phyloP scores from a whole-genome alignment of 2,888 invertebrate species.

The Micoletzkya japonica region DNA sequence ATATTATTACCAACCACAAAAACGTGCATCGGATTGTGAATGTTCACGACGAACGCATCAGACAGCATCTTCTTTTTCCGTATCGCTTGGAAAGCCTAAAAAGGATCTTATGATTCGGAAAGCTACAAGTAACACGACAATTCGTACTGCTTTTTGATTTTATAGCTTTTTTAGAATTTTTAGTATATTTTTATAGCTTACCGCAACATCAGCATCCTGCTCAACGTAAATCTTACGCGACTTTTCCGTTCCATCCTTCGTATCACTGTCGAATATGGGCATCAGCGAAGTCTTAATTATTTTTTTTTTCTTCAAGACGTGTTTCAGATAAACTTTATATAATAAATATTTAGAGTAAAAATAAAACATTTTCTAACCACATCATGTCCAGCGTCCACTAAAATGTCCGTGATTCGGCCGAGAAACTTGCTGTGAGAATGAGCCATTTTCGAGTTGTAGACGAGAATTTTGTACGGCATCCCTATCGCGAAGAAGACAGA shows the following conservation, averaged over 20 bases:
- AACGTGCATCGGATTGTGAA: no score
- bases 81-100: no score
- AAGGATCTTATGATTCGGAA: no score
- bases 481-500: no score
- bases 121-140: no score
- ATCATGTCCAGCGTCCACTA: constrained; percentile 8
- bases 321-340: neutral
- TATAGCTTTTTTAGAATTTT: no score
- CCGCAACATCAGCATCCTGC: neutral
- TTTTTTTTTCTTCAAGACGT: neutral
- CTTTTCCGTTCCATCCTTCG: constrained; percentile 11
- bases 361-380: neutral
- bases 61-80: no score
- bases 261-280: neutral
- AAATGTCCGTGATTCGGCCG: constrained; percentile 16
- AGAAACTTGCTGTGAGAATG: constrained; percentile 18
- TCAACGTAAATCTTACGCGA: neutral
- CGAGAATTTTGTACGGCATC: constrained; percentile 23
- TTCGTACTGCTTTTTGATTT: no score
- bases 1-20: no score
- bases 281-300: constrained; percentile 16
- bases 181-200: no score
- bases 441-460: constrained; percentile 1
- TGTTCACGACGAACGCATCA: no score
- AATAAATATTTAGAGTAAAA: no score